phyloP scores from a whole-genome alignment of 2,113 vertebrate genomes.

The Vulpes ferrilata region DNA sequence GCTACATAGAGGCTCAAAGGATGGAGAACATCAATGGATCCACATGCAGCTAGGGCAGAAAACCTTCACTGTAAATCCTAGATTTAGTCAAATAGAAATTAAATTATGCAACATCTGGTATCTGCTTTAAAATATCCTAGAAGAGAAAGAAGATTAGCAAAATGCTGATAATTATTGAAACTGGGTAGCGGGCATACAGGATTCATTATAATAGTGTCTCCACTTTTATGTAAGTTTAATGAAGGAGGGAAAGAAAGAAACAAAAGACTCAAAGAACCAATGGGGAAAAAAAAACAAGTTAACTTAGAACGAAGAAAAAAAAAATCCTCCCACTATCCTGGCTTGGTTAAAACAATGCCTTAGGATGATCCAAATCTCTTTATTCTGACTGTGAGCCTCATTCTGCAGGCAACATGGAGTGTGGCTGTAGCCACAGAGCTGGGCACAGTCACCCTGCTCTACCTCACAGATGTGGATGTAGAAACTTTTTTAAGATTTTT shows the following conservation, averaged over 20 bases:
- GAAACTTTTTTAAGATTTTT: background rate
- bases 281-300: background rate
- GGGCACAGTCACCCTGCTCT: background rate
- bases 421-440: background rate
- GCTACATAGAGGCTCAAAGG: background rate
- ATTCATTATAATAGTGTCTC: background rate
- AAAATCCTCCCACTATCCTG: background rate
- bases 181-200: background rate
- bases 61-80: background rate
- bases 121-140: conserved; percentile 28
- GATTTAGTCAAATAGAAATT: conserved; percentile 29
- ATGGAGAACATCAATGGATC: background rate
- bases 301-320: background rate
- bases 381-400: background rate
- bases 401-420: background rate
- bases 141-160: conserved; percentile 33
- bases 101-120: background rate
- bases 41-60: background rate
- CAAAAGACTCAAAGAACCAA: background rate
- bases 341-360: background rate
- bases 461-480: background rate
- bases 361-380: background rate
- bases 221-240: background rate
- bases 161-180: background rate
- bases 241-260: background rate